phyloP scores from a whole-genome alignment of 1,140 invertebrate genomes.

The Drosophila mojavensis region DNA sequence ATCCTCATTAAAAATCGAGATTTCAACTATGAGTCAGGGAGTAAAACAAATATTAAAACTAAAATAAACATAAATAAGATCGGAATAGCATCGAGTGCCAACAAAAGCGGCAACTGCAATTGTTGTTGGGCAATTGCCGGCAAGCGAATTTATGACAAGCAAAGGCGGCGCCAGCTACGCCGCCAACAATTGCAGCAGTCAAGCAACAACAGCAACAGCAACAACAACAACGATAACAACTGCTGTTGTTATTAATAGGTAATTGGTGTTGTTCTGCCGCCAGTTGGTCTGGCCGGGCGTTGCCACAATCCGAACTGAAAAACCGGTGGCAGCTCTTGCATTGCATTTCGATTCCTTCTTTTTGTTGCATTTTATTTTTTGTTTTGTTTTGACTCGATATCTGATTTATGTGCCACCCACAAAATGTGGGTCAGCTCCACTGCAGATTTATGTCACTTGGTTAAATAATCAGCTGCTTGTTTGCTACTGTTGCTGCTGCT shows the following conservation, averaged over 20 bases:
- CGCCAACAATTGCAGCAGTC: constrained; percentile 61
- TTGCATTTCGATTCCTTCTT: constrained; percentile 60
- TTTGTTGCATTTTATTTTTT: constrained; percentile 38
- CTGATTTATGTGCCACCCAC: constrained; percentile 51
- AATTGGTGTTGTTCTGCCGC: constrained; percentile 63
- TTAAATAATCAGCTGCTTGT: constrained; percentile 67
- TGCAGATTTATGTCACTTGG: constrained; percentile 72
- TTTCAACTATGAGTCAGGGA: no score
- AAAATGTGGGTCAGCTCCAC: constrained; percentile 48
- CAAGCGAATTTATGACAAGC: constrained; percentile 71
- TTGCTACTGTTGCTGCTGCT: constrained; percentile 9
- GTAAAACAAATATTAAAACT: constrained; percentile 1
- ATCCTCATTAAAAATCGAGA: no score
- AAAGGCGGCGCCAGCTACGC: constrained; percentile 52
- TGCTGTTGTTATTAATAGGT: constrained; percentile 59
- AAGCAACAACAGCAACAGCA: constrained; percentile 34
- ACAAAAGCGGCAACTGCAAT: constrained; percentile 68
- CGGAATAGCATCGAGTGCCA: constrained; percentile 35
- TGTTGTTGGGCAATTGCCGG: constrained; percentile 70
- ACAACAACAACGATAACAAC: constrained; percentile 39
- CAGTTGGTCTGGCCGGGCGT: constrained; percentile 48
- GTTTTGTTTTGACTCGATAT: constrained; percentile 47
- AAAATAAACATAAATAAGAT: constrained; percentile 11
- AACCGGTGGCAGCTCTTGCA: constrained; percentile 54
- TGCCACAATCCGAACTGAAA: constrained; percentile 45